phyloP scores from a whole-genome alignment of 2,113 vertebrate species.

The Diadophis punctatus region DNA sequence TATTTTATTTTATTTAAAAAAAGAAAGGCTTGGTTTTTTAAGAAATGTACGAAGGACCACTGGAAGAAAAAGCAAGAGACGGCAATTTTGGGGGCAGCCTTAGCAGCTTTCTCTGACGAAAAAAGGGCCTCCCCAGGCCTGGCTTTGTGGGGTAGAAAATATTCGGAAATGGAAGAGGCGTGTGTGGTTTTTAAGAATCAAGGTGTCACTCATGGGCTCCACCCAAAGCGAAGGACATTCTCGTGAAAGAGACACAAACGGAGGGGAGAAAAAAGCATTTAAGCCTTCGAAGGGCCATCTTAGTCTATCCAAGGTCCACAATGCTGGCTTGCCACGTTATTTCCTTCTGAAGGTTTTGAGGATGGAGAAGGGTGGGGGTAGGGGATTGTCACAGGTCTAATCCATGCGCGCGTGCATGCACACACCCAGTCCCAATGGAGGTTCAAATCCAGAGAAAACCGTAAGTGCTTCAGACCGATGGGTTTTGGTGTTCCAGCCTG shows the following conservation, averaged over 20 bases:
- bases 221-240: too few relatives aligned
- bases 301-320: not conserved
- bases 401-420: not conserved
- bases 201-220: not conserved
- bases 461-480: not conserved
- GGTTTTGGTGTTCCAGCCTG: not conserved
- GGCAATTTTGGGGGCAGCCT: not conserved
- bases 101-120: not conserved
- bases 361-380: not conserved
- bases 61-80: fast-evolving
- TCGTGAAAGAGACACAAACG: not conserved
- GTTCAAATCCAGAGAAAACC: not conserved
- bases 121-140: not conserved
- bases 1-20: too few relatives aligned
- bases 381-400: not conserved
- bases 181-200: not conserved
- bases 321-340: not conserved
- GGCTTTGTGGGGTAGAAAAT: too few relatives aligned
- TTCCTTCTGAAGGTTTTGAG: not conserved
- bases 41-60: conserved; percentile 7
- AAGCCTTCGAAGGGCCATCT: not conserved
- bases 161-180: not conserved
- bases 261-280: fast-evolving
- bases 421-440: not conserved
- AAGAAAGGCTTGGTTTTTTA: too few relatives aligned